Conservation (phyloP, 2,113 vertebrate genomes). For the Empidonax alnorum region DNA sequence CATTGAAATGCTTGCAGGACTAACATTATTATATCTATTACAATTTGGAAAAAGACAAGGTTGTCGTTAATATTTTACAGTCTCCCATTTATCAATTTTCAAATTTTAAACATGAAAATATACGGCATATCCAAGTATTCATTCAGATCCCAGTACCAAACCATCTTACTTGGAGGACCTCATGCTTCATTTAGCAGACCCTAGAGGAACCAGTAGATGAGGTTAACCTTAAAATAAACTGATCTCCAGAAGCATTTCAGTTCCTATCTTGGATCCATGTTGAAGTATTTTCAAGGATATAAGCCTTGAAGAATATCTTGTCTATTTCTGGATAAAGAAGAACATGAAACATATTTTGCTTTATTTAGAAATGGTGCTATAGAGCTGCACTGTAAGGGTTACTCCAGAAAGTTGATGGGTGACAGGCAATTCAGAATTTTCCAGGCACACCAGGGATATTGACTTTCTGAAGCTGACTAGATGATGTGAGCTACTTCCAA, state of each 20-base stretch:
- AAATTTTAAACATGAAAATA: background rate
- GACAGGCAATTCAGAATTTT: background rate
- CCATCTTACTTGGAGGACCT: background rate
- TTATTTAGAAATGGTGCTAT: background rate
- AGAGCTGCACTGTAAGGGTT: background rate
- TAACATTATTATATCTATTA: background rate
- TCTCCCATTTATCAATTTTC: background rate
- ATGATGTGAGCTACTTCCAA: background rate
- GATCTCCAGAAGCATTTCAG: background rate
- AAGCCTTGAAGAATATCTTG: background rate
- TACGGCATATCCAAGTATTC: background rate
- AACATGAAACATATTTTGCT: background rate
- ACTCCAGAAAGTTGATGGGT: background rate
- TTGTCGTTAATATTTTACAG: background rate
- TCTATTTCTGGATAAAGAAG: background rate
- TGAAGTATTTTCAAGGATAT: background rate
- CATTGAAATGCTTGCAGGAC: background rate
- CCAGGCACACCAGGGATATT: background rate
- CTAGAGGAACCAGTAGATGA: background rate
- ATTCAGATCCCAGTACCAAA: background rate
- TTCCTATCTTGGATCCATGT: background rate
- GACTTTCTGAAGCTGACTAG: slow-evolving; percentile 14
- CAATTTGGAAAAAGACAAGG: background rate
- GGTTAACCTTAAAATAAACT: background rate
- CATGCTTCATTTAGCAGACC: background rate